Conservation (phyloP, 2,797 vertebrate species). For the Euthynnus affinis region DNA sequence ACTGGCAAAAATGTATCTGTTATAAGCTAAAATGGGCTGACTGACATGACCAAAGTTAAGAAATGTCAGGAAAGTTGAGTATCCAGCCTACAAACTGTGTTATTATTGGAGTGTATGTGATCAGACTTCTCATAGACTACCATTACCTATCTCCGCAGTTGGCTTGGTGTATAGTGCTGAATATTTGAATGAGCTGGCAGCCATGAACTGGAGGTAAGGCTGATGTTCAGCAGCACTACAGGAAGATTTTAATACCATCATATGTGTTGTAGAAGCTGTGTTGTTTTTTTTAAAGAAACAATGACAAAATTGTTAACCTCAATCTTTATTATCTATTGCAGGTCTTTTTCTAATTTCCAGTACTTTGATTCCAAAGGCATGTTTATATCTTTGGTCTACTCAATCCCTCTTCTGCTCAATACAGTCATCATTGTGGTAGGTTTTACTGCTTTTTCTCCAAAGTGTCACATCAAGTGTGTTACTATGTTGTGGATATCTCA, state of each 20-base stretch:
- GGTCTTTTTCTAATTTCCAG: constrained; percentile 93
- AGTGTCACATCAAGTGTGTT: background rate
- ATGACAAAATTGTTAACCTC: background rate
- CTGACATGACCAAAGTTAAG: too few species aligned
- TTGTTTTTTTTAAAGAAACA: background rate
- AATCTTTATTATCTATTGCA: constrained; percentile 64
- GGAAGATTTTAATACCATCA: background rate
- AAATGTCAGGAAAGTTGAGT: background rate
- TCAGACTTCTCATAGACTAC: background rate
- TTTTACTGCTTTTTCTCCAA: constrained; percentile 8
- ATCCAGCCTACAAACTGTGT: background rate
- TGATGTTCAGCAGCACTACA: background rate
- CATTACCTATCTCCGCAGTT: constrained; percentile 85
- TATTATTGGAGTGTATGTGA: background rate
- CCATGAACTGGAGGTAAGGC: constrained; percentile 94
- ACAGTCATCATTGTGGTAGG: constrained; percentile 94
- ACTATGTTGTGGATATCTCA: background rate
- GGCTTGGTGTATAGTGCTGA: constrained; percentile 92
- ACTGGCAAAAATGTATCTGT: too few species aligned
- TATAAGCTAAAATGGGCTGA: too few species aligned
- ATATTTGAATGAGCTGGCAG: constrained; percentile 95
- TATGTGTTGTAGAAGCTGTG: background rate
- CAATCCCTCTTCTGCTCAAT: constrained; percentile 91
- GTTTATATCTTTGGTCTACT: constrained; percentile 96
- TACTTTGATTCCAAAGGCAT: constrained; percentile 98